phyloP scores from a whole-genome alignment of 2,888 invertebrate genomes.

The Andrena bucephala region DNA sequence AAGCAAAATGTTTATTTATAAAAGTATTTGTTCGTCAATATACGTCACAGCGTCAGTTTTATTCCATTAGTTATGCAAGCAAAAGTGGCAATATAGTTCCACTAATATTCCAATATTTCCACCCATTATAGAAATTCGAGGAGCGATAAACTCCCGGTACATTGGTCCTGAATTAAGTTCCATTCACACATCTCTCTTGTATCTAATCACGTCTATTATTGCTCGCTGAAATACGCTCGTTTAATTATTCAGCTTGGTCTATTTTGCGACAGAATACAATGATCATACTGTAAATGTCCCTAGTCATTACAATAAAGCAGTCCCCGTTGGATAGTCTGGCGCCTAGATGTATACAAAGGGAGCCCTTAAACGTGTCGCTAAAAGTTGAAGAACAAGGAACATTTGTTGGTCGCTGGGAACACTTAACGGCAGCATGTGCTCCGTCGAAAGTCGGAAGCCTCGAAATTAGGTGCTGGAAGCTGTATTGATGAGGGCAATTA shows the following conservation, averaged over 20 bases:
- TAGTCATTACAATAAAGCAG: constrained; percentile 58
- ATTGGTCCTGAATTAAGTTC: constrained; percentile 27
- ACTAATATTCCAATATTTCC: not conserved
- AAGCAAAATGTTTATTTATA: not conserved
- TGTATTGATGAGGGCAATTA: not conserved
- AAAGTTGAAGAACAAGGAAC: constrained; percentile 57
- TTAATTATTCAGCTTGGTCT: constrained; percentile 7
- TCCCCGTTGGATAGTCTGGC: constrained; percentile 57
- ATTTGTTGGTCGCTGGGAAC: constrained; percentile 38
- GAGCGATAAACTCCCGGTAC: not conserved
- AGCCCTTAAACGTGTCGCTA: constrained; percentile 54
- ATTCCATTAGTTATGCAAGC: not conserved
- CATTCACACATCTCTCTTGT: constrained; percentile 31
- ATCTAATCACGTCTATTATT: constrained; percentile 41
- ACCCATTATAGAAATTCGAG: not conserved
- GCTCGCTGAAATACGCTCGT: constrained; percentile 14
- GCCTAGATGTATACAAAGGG: constrained; percentile 53
- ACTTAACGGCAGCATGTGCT: constrained; percentile 5
- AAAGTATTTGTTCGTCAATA: not conserved
- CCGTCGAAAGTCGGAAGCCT: not conserved
- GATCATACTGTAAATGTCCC: constrained; percentile 61
- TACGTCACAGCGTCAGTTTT: not conserved
- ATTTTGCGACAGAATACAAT: constrained; percentile 49
- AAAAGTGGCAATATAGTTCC: not conserved
- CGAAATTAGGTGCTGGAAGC: not conserved